Evolutionary conservation across 2,888 invertebrate genomes (phyloP), one percentile per base, ranked within the genome.

Genomic region (Biston stratarius): DNA sequence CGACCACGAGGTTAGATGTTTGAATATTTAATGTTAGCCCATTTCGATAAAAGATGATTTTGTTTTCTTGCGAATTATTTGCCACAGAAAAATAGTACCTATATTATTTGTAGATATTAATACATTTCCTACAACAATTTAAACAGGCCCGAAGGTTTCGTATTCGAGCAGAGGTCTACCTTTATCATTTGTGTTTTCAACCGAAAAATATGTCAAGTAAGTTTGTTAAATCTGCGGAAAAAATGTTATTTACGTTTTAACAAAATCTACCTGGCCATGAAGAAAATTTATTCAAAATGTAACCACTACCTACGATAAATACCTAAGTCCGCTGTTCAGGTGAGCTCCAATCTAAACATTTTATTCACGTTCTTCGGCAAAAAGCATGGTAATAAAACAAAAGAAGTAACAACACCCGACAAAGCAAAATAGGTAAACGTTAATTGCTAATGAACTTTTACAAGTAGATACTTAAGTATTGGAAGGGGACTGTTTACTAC

Each of bases 391-490:
- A 59, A 40, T 66, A 73, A 79, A 78, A 75, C 72, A 67, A 65
- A 75, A 73, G 73, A 72, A 70, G 74, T 75, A 74, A 74, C 73
- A 70, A 71, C 77, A 77, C 77, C 78, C 74, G 74, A 74, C 74
- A 77, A 79, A 82, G 78, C 78, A 82, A 70, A 69, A 69, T 74
- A 71, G 71, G 83, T 84, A 81, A 83, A 81, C 76, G 79, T 85
- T 87, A 85, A 89, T 91, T 88, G 88, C 88, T 90, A 91, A 92
- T 91, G 90, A 92, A 91, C 85, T 85, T 87, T 89, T 84, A 88
- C 90, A 90, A 90, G 88, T 86, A 80, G 76, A 76, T 79, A 79
- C 87, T 88, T 85, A 86, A 88, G 84, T 83, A 87, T 87, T 81
- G 82, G 82, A 84, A 87, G 85, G 87, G 88, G 88, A 83, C 89